A percentile compares a stretch with the other conserved stretches of the same genome.
These are phyloP conservation scores for Characodon lateralis DNA, from an alignment of 2,797 vertebrate species.

Conservation along the genomic window DNA sequence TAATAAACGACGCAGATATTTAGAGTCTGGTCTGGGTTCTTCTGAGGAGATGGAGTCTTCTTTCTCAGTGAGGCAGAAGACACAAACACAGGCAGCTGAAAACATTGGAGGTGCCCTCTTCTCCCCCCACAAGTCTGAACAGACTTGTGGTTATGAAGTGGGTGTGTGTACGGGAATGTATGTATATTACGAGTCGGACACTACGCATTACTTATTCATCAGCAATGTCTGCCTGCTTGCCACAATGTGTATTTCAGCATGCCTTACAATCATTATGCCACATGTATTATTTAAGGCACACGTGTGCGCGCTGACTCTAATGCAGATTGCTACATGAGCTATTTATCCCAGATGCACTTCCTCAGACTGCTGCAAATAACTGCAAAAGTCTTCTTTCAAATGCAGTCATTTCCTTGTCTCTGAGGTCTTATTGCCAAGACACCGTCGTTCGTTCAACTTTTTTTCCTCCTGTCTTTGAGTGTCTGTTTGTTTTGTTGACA, in stretches of 20 bases:
- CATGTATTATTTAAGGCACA: constrained; percentile 80
- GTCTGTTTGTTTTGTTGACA: not conserved
- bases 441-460: not conserved
- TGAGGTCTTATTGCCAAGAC: not conserved
- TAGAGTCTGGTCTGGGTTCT: constrained; percentile 66
- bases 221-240: constrained; percentile 76
- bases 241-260: constrained; percentile 78
- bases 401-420: not conserved
- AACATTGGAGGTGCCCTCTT: constrained; percentile 50
- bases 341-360: constrained; percentile 64
- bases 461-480: not conserved
- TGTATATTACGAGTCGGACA: constrained; percentile 62
- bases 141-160: constrained; percentile 51
- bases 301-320: constrained; percentile 51
- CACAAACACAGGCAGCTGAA: constrained; percentile 29
- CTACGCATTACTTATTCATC: constrained; percentile 80
- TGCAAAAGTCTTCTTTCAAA: constrained; percentile 13
- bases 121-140: constrained; percentile 32
- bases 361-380: constrained; percentile 31
- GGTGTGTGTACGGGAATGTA: constrained; percentile 8
- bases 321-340: constrained; percentile 62
- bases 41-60: constrained; percentile 53
- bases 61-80: constrained; percentile 12
- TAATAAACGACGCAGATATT: constrained; percentile 81
- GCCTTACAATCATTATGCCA: constrained; percentile 78